phyloP scores from a whole-genome alignment of 2,888 invertebrate species.

The Scelioninae gen. 1 region DNA sequence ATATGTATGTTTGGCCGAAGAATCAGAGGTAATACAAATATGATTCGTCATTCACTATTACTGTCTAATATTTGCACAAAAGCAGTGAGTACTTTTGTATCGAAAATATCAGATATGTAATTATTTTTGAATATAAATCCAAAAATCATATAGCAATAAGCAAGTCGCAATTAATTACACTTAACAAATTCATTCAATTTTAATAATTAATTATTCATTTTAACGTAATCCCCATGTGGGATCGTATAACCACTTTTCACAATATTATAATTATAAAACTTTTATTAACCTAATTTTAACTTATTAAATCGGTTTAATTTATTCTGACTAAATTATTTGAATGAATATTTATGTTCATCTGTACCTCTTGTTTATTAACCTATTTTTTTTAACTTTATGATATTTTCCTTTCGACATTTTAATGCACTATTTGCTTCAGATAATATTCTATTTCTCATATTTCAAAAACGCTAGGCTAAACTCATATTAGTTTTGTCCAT shows the following conservation, averaged over 20 bases:
- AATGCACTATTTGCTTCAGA: conserved; percentile 3
- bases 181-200: neutral
- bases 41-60: too few relatives aligned
- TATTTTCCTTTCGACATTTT: conserved; percentile 12
- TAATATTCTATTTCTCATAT: neutral
- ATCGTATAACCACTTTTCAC: neutral
- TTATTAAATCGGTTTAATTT: conserved; percentile 5
- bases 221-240: neutral
- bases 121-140: too few relatives aligned
- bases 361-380: neutral
- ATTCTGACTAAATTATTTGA: conserved; percentile 13
- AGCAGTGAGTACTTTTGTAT: too few relatives aligned
- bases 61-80: too few relatives aligned
- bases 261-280: conserved; percentile 2
- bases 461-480: neutral
- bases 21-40: too few relatives aligned
- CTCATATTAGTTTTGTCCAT: neutral
- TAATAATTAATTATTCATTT: conserved; percentile 3
- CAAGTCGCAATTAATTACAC: neutral
- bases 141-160: too few relatives aligned
- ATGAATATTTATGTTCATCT: conserved; percentile 3
- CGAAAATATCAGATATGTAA: too few relatives aligned
- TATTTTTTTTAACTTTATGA: neutral
- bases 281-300: conserved; percentile 1
- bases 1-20: too few relatives aligned